These are phyloP conservation scores for Venusia cambrica DNA, from an alignment of 2,888 invertebrate genomes.

Conservation along the genomic window DNA sequence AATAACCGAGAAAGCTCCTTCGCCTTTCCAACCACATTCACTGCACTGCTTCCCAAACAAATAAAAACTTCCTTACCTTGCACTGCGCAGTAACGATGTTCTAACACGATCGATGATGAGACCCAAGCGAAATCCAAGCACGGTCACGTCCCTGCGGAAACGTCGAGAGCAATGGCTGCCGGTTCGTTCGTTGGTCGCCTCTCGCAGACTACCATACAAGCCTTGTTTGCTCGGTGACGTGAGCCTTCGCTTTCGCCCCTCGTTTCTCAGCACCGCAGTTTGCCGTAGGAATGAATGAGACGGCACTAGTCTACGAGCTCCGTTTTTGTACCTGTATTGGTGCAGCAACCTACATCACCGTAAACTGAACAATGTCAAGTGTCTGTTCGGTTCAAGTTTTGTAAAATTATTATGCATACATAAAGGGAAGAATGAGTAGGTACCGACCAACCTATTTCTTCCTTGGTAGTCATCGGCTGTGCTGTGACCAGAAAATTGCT, in stretches of 20 bases:
- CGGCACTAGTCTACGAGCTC: slow-evolving; percentile 33
- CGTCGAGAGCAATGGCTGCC: slow-evolving; percentile 76
- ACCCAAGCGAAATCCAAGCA: slow-evolving; percentile 70
- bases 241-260: slow-evolving; percentile 48
- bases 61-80: slow-evolving; percentile 72
- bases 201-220: slow-evolving; percentile 73
- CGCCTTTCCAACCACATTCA: slow-evolving; percentile 48
- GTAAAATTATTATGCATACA: slow-evolving; percentile 58
- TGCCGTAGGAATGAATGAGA: slow-evolving; percentile 41
- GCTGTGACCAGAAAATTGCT: slow-evolving; percentile 26
- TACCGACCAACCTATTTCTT: too few relatives aligned
- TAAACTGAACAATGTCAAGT: slow-evolving; percentile 65
- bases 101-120: slow-evolving; percentile 70
- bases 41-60: slow-evolving; percentile 69
- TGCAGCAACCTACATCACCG: slow-evolving; percentile 76
- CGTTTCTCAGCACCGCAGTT: slow-evolving; percentile 34
- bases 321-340: slow-evolving; percentile 55
- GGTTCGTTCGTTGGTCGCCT: slow-evolving; percentile 65
- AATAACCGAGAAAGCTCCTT: slow-evolving; percentile 73
- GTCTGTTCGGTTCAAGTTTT: slow-evolving; percentile 56
- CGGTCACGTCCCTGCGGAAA: slow-evolving; percentile 75
- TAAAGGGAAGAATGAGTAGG: too few relatives aligned
- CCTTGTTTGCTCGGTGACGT: slow-evolving; percentile 75
- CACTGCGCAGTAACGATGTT: slow-evolving; percentile 77
- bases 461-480: slow-evolving; percentile 16